A percentile compares a stretch with the other conserved stretches of the same genome.
Evolutionary conservation across 1,140 invertebrate genomes (phyloP).

Genomic region (Chrysomallon squamiferum): DNA sequence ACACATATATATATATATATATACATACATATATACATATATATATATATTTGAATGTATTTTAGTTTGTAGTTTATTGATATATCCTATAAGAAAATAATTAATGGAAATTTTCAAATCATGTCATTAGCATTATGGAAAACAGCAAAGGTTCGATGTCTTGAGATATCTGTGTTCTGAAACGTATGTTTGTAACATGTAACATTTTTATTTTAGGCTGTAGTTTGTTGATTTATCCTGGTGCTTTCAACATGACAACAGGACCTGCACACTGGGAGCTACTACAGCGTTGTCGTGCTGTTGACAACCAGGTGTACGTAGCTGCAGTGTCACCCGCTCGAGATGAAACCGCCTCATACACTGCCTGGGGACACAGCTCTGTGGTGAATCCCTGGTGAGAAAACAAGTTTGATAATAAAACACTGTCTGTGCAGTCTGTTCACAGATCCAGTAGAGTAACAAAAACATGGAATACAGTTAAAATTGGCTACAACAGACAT

Average conservation of each 20-base stretch:
- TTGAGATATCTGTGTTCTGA: too few relatives aligned
- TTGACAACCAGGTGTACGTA: constrained; percentile 78
- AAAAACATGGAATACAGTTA: neutral
- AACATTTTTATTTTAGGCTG: constrained; percentile 70
- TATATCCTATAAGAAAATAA: too few relatives aligned
- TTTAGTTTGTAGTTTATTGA: too few relatives aligned
- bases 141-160: too few relatives aligned
- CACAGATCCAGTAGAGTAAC: neutral
- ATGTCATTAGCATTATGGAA: too few relatives aligned
- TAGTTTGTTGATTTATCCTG: constrained; percentile 87
- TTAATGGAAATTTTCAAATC: too few relatives aligned
- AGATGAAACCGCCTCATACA: constrained; percentile 75
- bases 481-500: neutral
- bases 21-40: too few relatives aligned
- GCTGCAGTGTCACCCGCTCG: constrained; percentile 74
- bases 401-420: neutral
- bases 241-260: constrained; percentile 94
- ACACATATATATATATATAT: too few relatives aligned
- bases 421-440: neutral
- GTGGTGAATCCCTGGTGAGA: constrained; percentile 82
- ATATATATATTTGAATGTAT: too few relatives aligned
- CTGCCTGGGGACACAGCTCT: constrained; percentile 88
- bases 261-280: constrained; percentile 93
- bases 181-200: too few relatives aligned
- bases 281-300: constrained; percentile 78